Base-by-base conservation (phyloP, 1,140 invertebrate genomes). In the Arctopsyche grandis region DNA sequence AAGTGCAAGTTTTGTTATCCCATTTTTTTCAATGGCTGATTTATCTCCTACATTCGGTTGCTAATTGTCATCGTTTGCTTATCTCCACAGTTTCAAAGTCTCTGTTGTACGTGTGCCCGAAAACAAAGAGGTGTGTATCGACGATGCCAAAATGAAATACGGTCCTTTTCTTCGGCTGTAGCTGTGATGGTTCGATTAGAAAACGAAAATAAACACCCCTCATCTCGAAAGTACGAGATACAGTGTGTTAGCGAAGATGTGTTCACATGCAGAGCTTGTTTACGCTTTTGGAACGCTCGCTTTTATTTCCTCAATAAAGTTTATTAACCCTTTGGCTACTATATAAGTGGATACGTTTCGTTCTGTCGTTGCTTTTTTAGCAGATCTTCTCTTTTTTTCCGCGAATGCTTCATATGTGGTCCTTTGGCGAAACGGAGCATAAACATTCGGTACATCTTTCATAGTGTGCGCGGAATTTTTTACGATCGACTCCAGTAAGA, bases 141-240 rank as follows among this genome's bases (percentile, higher is more conserved):
- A 73, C 71, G 48, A 74, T 29, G 71, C 71, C 46, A 74, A 74
- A 74, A 74, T 74, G 48, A 74, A 56, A 46, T 74, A 74, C 24
- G 24, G 71, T 26, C 71, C 24, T 46, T 56, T 74, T 74, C 48
- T 56, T 74, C 24, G 22, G 9, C 46, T 74, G 1, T 24, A 16
- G 69, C 10, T 0, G 19, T 21, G 69, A 66, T 16, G 46, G 69
- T 73, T 73, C 46, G 71, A 74, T 74, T 74, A 74, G 71, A 74
- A 74, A 56, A 74, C 71, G 43, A 74, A 74, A 56, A 74, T 74
- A 74, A 74, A 74, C 71, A 66, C 12, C 69, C 16, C 48, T 14
- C 12, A 52, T 52, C 16, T 52, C 12, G 7, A 38, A 38, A 38
- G 48, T 52, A 16, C 10, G 4, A 3, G 12, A 52, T 12, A 52